Percentiles rank a stretch among this genome's conserved stretches.
Evolutionary conservation across 2,888 invertebrate genomes (phyloP).

Genomic region (Marasmarcha lunaedactyla): DNA sequence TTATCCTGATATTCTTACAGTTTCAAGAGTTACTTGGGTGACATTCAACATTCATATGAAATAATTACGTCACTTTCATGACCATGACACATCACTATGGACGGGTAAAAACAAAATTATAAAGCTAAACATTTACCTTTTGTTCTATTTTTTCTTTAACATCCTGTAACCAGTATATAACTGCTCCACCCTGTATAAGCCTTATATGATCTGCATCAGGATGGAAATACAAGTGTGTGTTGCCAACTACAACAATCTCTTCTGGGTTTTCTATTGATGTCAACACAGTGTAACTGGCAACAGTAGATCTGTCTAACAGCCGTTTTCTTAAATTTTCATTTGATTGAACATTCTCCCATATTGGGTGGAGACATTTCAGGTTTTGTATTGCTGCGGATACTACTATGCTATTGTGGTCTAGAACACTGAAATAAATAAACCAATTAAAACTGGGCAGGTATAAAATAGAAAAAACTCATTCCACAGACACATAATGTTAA

Average conservation of each 20-base stretch:
- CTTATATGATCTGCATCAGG: constrained; percentile 92
- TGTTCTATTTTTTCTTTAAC: constrained; percentile 45
- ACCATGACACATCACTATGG: no score
- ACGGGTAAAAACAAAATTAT: no score
- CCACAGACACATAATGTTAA: background rate
- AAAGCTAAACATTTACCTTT: constrained; percentile 41
- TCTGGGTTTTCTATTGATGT: constrained; percentile 66
- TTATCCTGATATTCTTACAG: no score
- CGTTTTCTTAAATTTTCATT: constrained; percentile 71
- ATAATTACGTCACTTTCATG: no score
- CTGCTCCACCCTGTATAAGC: constrained; percentile 83
- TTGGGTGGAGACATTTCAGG: constrained; percentile 57
- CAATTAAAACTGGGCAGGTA: no score
- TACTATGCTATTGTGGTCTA: constrained; percentile 66
- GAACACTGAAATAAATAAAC: constrained; percentile 37
- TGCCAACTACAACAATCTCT: constrained; percentile 78
- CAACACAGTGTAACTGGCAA: constrained; percentile 72
- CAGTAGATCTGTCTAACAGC: constrained; percentile 75
- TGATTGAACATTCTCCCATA: constrained; percentile 72
- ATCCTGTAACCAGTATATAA: constrained; percentile 77
- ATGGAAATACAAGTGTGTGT: constrained; percentile 95
- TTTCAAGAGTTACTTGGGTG: no score
- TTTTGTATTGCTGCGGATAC: constrained; percentile 71
- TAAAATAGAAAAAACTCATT: background rate
- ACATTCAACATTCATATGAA: no score